Evolutionary conservation across 2,113 vertebrate genomes (phyloP), one percentile per base, ranked within the genome.

Genomic region (Oceanites oceanicus): DNA sequence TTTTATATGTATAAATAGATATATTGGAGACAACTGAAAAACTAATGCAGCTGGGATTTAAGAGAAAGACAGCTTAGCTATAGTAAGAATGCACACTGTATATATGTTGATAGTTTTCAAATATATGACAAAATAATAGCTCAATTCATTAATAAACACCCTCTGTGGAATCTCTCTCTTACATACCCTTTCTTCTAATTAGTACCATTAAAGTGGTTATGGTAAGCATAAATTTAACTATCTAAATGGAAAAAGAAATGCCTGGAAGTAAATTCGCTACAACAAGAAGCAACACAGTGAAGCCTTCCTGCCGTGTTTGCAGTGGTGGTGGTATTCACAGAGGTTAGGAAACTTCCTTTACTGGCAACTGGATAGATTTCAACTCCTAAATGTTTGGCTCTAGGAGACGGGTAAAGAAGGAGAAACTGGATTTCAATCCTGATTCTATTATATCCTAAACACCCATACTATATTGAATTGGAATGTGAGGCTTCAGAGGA

Each of bases 81-180:
- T 18, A 30, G 25, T 76, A 88, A 76, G 59, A 92, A 90, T 17
- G 7, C 17, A 45, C 6, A 53, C 25, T 21, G 29, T n/a, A 92
- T 62, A 26, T 29, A 66, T 27, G 12, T 23, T 74, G 22, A 70
- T n/a, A 55, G 50, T 59, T 94, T 76, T 44, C 36, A 73, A 61
- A 79, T 55, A 58, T 40, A 79, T 20, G 32, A 88, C 52, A 95
- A 92, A 95, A 80, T 70, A 96, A 83, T 42, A 88, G 49, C 34
- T 89, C 44, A 7, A 18, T 73, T 93, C 32, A 88, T 86, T 90
- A 92, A 91, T 68, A 85, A 92, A 88, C 32, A 76, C 3, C 17
- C 15, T 62, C 40, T 0, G 0, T 38, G 36, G 86, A 92, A 85
- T 61, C 45, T 78, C 34, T 27, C 59, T 89, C 56, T 88, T 53